phyloP scores from a whole-genome alignment of 2,113 vertebrate species.

The Sylvietta virens region DNA sequence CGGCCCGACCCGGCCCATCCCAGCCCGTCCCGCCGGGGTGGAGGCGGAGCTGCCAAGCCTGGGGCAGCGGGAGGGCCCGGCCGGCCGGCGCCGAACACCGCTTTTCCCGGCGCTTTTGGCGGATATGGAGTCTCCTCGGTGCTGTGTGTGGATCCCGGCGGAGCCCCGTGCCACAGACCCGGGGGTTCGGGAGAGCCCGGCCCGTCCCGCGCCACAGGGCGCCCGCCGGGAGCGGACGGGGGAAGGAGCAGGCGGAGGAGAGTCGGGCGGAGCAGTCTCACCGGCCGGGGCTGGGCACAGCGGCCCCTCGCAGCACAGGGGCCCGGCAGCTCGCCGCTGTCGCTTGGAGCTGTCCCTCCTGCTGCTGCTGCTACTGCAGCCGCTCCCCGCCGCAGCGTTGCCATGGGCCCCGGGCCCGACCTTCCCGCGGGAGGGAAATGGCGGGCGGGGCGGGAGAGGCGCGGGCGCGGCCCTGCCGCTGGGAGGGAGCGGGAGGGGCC shows the following conservation, averaged over 20 bases:
- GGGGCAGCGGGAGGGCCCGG: too few relatives aligned
- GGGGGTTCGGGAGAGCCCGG: rapidly evolving
- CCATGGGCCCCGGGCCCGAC: not conserved
- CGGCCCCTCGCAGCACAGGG: not conserved
- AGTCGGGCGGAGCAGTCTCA: not conserved
- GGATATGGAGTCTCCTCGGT: rapidly evolving
- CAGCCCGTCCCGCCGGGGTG: rapidly evolving
- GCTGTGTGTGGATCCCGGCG: rapidly evolving
- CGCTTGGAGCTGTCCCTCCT: not conserved
- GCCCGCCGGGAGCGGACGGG: not conserved
- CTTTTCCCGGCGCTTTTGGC: rapidly evolving
- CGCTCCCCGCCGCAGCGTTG: not conserved
- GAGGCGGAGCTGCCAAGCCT: not conserved
- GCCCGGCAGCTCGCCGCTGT: not conserved
- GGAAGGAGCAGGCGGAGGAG: not conserved
- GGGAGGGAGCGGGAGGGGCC: not conserved
- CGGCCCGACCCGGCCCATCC: rapidly evolving
- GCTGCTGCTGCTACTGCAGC: not conserved
- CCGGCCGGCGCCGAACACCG: not conserved
- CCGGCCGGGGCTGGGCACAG: not conserved
- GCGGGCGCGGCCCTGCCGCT: not conserved
- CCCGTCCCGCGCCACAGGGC: not conserved
- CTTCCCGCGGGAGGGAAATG: not conserved
- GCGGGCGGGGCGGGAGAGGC: not conserved
- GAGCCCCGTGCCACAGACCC: rapidly evolving